These are phyloP conservation scores for Merodon equestris DNA, from an alignment of 2,888 invertebrate genomes.

Conservation along the genomic window DNA sequence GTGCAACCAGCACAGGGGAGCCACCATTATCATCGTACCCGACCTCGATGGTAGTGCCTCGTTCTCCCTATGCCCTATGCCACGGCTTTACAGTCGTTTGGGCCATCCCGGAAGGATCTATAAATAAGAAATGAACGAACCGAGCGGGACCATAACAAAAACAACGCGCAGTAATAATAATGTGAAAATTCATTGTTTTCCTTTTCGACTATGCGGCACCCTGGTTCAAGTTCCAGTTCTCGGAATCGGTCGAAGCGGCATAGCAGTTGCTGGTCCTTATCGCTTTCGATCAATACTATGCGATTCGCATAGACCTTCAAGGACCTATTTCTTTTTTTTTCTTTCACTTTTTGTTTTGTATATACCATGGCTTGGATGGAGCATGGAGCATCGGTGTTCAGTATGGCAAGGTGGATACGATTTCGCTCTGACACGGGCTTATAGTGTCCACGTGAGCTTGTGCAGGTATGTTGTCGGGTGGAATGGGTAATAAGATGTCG, in stretches of 20 bases:
- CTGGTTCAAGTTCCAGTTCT: background rate
- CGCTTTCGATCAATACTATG: constrained; percentile 59
- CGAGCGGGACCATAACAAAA: constrained; percentile 7
- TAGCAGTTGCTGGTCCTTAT: constrained; percentile 50
- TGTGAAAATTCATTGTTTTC: constrained; percentile 59
- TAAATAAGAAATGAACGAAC: constrained; percentile 43
- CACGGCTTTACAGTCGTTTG: background rate
- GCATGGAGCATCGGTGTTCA: constrained; percentile 19
- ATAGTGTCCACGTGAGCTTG: background rate
- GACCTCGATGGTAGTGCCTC: background rate
- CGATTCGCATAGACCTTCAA: constrained; percentile 3
- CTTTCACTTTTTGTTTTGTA: constrained; percentile 5
- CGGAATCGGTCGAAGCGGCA: constrained; percentile 4
- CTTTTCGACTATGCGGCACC: constrained; percentile 22
- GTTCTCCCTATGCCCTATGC: background rate
- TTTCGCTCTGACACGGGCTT: background rate
- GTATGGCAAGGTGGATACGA: constrained; percentile 6
- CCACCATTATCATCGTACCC: constrained; percentile 1
- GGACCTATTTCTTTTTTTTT: background rate
- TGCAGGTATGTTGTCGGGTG: constrained; percentile 2
- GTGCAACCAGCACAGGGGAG: constrained; percentile 50
- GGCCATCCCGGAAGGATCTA: constrained; percentile 34
- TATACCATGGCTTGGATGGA: background rate
- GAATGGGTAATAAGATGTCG: constrained; percentile 49
- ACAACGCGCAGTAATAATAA: constrained; percentile 54